Evolutionary conservation across 2,888 invertebrate genomes (phyloP).

Genomic region (Belgica antarctica): DNA sequence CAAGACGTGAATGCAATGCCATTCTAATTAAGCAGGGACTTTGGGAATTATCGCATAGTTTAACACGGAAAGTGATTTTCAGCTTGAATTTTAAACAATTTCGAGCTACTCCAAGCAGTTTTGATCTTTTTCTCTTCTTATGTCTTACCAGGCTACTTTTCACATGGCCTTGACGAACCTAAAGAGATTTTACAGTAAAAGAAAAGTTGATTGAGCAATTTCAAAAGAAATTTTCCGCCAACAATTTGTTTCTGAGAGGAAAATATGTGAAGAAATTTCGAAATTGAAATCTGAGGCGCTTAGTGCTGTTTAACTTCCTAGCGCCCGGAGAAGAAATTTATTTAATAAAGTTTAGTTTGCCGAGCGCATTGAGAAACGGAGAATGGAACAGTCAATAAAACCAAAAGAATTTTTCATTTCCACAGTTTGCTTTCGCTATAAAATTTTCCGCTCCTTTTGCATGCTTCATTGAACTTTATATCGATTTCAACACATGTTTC

Average conservation of each 20-base stretch:
- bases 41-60: not conserved
- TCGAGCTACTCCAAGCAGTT: no score
- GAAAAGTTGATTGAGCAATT: not conserved
- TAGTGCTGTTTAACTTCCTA: not conserved
- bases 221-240: not conserved
- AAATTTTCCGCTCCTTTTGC: not conserved
- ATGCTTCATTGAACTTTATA: conserved; percentile 26
- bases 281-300: not conserved
- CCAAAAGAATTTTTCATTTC: not conserved
- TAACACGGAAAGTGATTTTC: not conserved
- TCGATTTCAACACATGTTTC: conserved; percentile 39
- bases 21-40: not conserved
- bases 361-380: not conserved
- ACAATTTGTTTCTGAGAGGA: not conserved
- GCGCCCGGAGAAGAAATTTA: not conserved
- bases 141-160: not conserved
- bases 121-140: no score
- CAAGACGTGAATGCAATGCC: not conserved
- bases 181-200: not conserved
- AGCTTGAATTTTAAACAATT: no score
- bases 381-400: no score
- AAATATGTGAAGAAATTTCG: not conserved
- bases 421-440: conserved; percentile 1
- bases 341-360: conserved; percentile 2
- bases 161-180: not conserved